Evolutionary conservation across 2,113 vertebrate genomes (phyloP).

Genomic region (Pipra filicauda): DNA sequence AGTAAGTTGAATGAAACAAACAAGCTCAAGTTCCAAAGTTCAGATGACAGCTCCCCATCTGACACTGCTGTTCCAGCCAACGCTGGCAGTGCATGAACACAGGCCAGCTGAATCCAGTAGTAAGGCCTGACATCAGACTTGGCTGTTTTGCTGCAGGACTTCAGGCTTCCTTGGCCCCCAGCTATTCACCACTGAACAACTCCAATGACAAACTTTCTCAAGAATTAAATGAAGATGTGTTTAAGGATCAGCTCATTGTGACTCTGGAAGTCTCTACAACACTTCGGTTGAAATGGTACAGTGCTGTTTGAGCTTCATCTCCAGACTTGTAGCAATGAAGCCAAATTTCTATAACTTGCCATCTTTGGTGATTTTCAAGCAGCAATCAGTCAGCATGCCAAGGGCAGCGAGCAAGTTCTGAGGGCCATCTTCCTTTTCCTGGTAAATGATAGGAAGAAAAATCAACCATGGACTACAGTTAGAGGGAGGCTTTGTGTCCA

Average conservation of each 20-base stretch:
- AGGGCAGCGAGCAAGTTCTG: neutral
- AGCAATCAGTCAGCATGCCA: slow-evolving; percentile 80
- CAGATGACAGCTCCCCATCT: neutral
- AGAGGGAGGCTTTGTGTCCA: no score
- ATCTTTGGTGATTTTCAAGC: slow-evolving; percentile 89
- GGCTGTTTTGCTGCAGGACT: neutral
- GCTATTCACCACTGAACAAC: neutral
- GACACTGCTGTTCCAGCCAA: neutral
- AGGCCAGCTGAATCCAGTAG: neutral
- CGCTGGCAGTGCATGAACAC: fast-evolving
- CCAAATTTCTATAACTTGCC: slow-evolving; percentile 93
- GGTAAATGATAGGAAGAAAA: no score
- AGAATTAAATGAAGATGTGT: neutral
- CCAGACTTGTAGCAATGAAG: slow-evolving; percentile 90
- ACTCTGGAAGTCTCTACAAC: slow-evolving; percentile 89
- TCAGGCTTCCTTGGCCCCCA: neutral
- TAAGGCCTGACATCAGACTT: neutral
- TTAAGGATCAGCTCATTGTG: slow-evolving; percentile 68
- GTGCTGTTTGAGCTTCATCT: slow-evolving; percentile 80
- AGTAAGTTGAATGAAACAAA: neutral
- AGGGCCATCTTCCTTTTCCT: no score
- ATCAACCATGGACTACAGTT: no score
- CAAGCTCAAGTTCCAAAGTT: neutral
- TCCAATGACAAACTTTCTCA: neutral
- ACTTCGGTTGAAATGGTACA: slow-evolving; percentile 86